Conservation (phyloP, 2,797 vertebrate genomes). For the Sebastes hopkinsi region DNA sequence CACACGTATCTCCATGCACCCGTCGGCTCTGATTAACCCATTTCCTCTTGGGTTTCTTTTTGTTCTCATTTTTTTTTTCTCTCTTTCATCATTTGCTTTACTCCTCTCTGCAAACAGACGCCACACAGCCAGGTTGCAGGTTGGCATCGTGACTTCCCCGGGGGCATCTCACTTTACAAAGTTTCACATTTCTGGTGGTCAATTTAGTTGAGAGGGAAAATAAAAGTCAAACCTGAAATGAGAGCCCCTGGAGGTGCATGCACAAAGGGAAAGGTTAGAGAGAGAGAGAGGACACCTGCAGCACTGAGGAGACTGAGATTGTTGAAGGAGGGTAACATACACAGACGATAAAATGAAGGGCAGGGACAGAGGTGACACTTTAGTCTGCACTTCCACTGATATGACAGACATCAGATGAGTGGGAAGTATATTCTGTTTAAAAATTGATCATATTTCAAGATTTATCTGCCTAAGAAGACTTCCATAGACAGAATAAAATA, state of each 20-base stretch:
- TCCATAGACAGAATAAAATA: background rate
- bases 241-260: constrained; percentile 52
- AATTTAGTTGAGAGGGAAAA: constrained; percentile 62
- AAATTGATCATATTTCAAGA: background rate
- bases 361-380: constrained; percentile 8
- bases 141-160: constrained; percentile 43
- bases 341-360: background rate
- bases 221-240: constrained; percentile 78
- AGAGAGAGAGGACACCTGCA: constrained; percentile 20
- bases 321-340: constrained; percentile 7
- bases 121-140: constrained; percentile 44
- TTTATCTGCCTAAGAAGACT: background rate
- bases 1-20: constrained; percentile 36
- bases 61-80: background rate
- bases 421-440: background rate
- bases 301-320: constrained; percentile 26
- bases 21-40: constrained; percentile 50
- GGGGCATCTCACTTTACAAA: constrained; percentile 65
- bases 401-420: constrained; percentile 7
- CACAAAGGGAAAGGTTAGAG: constrained; percentile 38
- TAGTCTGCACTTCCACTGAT: background rate
- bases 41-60: constrained; percentile 20
- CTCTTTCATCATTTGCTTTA: constrained; percentile 15
- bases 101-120: constrained; percentile 44
- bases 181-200: constrained; percentile 73